Percentiles rank a stretch among this genome's conserved stretches.
Conservation (phyloP, 1,140 invertebrate genomes). For the Anadara kagoshimensis region DNA sequence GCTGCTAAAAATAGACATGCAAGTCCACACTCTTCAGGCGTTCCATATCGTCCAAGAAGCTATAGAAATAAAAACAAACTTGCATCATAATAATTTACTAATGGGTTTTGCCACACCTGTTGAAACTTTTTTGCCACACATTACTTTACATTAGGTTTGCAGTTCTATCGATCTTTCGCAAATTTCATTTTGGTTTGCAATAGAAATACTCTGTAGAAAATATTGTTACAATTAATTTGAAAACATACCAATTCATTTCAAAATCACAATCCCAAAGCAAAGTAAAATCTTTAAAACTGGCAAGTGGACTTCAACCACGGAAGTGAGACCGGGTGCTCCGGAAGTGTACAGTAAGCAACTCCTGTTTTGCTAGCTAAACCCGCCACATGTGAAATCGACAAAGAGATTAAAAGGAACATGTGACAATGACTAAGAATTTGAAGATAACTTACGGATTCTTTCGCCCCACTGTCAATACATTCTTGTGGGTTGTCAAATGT, state of each 20-base stretch:
- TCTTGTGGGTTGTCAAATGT: conserved; percentile 42
- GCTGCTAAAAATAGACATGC: conserved; percentile 69
- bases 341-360: too few relatives aligned
- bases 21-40: conserved; percentile 62
- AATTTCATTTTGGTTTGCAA: too few relatives aligned
- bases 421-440: too few relatives aligned
- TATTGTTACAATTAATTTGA: too few relatives aligned
- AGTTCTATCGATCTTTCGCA: neutral
- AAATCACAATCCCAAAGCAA: neutral
- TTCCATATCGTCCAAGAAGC: conserved; percentile 68
- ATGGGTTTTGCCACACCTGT: neutral
- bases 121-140: neutral
- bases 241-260: neutral
- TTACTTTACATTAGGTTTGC: neutral
- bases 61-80: conserved; percentile 34
- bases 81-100: neutral
- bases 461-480: conserved; percentile 48
- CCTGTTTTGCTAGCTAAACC: too few relatives aligned
- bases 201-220: neutral
- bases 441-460: conserved; percentile 59
- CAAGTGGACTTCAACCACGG: too few relatives aligned
- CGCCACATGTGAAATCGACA: neutral
- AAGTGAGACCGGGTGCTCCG: too few relatives aligned
- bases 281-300: neutral
- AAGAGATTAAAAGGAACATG: too few relatives aligned